phyloP scores from a whole-genome alignment of 2,113 vertebrate species.

The Barbus barbus region DNA sequence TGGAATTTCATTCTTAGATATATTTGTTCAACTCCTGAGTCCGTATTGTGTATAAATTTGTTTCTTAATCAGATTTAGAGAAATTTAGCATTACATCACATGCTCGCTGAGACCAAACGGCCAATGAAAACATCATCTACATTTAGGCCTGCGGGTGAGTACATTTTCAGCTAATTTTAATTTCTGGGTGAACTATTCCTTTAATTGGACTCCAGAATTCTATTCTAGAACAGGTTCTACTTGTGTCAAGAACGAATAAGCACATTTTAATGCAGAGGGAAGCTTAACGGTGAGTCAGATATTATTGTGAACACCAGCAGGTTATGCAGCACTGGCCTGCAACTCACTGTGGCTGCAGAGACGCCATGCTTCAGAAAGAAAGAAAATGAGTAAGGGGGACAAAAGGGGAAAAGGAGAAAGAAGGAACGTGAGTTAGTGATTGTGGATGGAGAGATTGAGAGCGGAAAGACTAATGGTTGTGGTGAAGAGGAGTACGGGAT shows the following conservation, averaged over 20 bases:
- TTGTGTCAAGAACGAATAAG: background rate
- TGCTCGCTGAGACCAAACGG: no score
- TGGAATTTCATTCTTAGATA: background rate
- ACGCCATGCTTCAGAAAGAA: background rate
- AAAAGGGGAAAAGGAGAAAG: background rate
- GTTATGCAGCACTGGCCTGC: background rate
- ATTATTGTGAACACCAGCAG: background rate
- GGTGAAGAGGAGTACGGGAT: conserved; percentile 49
- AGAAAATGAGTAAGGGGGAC: background rate
- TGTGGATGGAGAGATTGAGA: conserved; percentile 38
- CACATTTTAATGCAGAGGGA: background rate
- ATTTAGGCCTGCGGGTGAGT: no score
- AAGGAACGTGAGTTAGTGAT: conserved; percentile 9
- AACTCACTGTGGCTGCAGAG: background rate
- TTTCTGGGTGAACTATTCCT: no score
- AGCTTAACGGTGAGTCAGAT: background rate
- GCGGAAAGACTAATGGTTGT: conserved; percentile 53
- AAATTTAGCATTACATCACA: no score
- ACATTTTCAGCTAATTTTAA: no score
- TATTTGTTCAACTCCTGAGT: no score
- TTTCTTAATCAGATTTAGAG: no score
- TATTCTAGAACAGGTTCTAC: background rate
- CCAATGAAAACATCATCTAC: no score
- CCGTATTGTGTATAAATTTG: no score
- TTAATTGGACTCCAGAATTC: background rate